These are phyloP conservation scores for Oscheius sp. DNA, from an alignment of 2,888 invertebrate species.

Conservation along the genomic window DNA sequence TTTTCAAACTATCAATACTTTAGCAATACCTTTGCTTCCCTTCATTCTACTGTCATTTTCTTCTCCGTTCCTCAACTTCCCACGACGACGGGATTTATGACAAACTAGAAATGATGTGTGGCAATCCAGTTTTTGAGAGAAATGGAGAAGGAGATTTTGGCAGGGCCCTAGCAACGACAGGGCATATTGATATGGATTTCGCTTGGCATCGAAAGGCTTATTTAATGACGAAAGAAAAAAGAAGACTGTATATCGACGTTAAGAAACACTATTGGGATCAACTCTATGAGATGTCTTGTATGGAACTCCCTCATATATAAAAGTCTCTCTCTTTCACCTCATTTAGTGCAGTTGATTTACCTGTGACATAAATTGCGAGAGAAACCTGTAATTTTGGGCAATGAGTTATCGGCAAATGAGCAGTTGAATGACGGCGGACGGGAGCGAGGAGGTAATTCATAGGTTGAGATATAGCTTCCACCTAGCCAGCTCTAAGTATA, in stretches of 20 bases:
- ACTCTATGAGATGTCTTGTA: not conserved
- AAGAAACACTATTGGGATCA: too few relatives aligned
- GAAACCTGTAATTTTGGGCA: not conserved
- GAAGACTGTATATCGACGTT: too few relatives aligned
- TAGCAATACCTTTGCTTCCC: not conserved
- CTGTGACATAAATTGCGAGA: not conserved
- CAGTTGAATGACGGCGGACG: not conserved
- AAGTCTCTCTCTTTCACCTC: not conserved
- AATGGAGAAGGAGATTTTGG: too few relatives aligned
- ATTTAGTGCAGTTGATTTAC: constrained; percentile 3
- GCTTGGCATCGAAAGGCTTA: too few relatives aligned
- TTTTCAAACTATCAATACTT: not conserved
- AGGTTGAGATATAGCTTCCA: not conserved
- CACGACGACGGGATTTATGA: too few relatives aligned
- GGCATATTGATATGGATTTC: too few relatives aligned
- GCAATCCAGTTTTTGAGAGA: too few relatives aligned
- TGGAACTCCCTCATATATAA: not conserved
- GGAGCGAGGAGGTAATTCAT: not conserved
- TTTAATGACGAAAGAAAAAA: too few relatives aligned
- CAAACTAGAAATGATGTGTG: too few relatives aligned
- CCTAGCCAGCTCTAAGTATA: too few relatives aligned
- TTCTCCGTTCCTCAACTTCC: not conserved
- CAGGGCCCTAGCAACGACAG: too few relatives aligned
- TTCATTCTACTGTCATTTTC: not conserved
- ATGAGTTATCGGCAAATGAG: not conserved